Evolutionary conservation across 2,888 invertebrate genomes (phyloP).

Genomic region (Octodonta nipae): DNA sequence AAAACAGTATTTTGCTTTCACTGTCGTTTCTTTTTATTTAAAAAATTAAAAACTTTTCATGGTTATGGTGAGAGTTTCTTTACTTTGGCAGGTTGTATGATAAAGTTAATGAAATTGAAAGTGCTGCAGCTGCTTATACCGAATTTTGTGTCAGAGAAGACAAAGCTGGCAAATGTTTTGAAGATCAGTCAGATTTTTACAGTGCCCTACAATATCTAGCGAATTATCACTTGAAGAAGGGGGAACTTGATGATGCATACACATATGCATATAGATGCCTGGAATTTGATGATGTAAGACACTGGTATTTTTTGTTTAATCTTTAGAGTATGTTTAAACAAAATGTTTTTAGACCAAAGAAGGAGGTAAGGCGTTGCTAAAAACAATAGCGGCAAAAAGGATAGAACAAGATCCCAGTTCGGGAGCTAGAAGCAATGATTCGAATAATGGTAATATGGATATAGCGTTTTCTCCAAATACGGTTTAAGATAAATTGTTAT

Average conservation of each 20-base stretch:
- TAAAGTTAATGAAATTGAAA: slow-evolving; percentile 68
- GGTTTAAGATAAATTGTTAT: too few species aligned
- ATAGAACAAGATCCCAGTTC: slow-evolving; percentile 31
- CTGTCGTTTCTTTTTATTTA: too few species aligned
- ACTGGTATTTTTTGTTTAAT: too few species aligned
- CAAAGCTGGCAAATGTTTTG: slow-evolving; percentile 30
- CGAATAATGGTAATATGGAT: too few species aligned
- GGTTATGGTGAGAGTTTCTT: too few species aligned
- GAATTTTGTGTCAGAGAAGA: slow-evolving; percentile 72
- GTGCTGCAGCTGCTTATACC: slow-evolving; percentile 84
- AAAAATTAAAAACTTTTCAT: too few species aligned
- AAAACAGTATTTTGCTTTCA: too few species aligned
- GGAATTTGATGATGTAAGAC: slow-evolving; percentile 68
- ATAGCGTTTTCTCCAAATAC: slow-evolving; percentile 15
- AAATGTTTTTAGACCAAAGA: slow-evolving; percentile 79
- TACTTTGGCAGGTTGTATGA: slow-evolving; percentile 72
- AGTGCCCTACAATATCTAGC: slow-evolving; percentile 82
- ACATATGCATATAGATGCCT: slow-evolving; percentile 89
- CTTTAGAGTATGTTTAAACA: not conserved
- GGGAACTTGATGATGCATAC: slow-evolving; percentile 75
- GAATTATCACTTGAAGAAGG: slow-evolving; percentile 73
- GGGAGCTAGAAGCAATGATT: slow-evolving; percentile 18
- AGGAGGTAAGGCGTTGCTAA: slow-evolving; percentile 77
- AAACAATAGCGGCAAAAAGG: slow-evolving; percentile 66
- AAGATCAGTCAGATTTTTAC: slow-evolving; percentile 67